Base-by-base conservation (phyloP, 2,113 vertebrate genomes). In the Gambusia affinis region DNA sequence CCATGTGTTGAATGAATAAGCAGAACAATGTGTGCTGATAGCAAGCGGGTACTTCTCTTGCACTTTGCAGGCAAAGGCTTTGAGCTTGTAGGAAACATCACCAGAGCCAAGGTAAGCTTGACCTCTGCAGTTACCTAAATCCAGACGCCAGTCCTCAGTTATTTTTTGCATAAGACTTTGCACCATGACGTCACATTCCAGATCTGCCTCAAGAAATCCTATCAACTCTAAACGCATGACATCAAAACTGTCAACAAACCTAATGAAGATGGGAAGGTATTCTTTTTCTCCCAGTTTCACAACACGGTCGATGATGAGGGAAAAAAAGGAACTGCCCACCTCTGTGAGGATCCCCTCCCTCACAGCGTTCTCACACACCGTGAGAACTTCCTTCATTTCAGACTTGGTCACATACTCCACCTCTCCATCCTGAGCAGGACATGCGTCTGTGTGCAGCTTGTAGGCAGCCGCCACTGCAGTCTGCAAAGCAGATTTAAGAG, bases 1-100 rank as follows among this genome's bases (percentile, higher is more conserved):
- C 97, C 97, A 99, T 0, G 95, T 91, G 60, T 99, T 99, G 90
- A 99, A 97, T 83, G 98, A 96, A 87, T 97, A 99, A 2, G 95
- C 95, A 61, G 97, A 98, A 79, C 96, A 96, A 62, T 97, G 94
- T 0, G 97, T 97, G 79, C 95, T 97, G 79, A 98, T 94, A 22
- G 98, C 97, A 54, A 97, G 96, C 0, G 97, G 97, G 70, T 97
- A 95, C 78, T 95, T 96, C 80, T 99, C 96, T 86, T 98, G 92
- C 39, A 99, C 94, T 93, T 96, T 96, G 19, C 95, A 96, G 54
- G 96, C 96, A 86, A 99, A 97, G 1, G 96, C 89, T 91, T 98
- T 98, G 88, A 99, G 96, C 89, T 98, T 98, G 73, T 96, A 96
- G 79, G 96, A 95, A 77, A 97, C 95, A 0, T 96, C 95, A 1